Conservation (phyloP, 2,797 vertebrate genomes). For the Sebastes reedi region DNA sequence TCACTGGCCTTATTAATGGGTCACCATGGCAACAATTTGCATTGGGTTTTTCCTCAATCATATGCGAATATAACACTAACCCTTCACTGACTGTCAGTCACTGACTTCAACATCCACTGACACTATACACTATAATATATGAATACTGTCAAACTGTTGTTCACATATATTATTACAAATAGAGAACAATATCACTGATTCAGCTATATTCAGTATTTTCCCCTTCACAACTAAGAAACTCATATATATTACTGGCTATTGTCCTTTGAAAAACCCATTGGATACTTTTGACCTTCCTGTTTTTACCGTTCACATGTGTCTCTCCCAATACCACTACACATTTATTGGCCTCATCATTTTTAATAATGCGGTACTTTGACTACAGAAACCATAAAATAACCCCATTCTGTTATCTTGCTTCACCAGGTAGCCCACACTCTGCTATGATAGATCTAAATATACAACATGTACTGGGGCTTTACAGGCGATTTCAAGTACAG, state of each 20-base stretch:
- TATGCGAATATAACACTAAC: background rate
- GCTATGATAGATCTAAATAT: background rate
- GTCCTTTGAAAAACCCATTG: background rate
- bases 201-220: background rate
- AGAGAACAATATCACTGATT: background rate
- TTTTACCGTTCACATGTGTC: background rate
- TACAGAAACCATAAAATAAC: background rate
- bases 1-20: background rate
- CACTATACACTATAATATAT: background rate
- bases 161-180: background rate
- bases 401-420: too few relatives aligned
- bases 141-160: background rate
- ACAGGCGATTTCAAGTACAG: background rate
- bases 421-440: background rate
- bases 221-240: background rate
- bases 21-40: background rate
- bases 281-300: background rate
- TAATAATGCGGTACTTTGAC: background rate
- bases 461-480: too few relatives aligned
- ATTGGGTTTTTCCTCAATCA: background rate
- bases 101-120: background rate
- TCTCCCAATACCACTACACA: background rate
- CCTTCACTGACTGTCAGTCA: background rate
- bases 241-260: background rate
- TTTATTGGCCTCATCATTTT: background rate